Conservation (phyloP, 2,113 vertebrate genomes). For the Tyrannus savana region DNA sequence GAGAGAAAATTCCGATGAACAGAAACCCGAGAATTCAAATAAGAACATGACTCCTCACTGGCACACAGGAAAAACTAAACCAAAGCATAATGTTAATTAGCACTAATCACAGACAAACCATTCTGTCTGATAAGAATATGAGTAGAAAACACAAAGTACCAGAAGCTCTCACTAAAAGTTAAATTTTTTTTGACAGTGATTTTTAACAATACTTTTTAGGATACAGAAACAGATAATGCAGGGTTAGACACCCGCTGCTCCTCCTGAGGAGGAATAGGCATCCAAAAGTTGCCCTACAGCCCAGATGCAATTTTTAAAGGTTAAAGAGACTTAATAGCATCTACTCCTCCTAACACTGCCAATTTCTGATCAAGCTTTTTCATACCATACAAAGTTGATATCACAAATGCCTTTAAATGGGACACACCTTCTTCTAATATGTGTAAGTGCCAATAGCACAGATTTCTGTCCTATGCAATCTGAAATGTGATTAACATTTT, state of each 20-base stretch:
- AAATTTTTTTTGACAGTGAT: not conserved
- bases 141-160: not conserved
- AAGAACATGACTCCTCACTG: not conserved
- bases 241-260: not conserved
- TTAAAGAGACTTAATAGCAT: not conserved
- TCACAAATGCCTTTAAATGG: not conserved
- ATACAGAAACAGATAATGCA: fast-evolving
- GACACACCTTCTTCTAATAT: not conserved
- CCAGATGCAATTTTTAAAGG: not conserved
- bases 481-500: constrained; percentile 56
- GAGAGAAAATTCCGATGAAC: not conserved
- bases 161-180: not conserved
- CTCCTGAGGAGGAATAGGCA: not conserved
- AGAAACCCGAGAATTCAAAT: not conserved
- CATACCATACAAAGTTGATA: not conserved
- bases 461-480: not conserved
- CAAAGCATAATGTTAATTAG: not conserved
- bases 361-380: not conserved
- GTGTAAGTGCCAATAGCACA: not conserved
- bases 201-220: not conserved
- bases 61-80: not conserved
- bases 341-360: not conserved
- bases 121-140: not conserved
- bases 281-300: not conserved
- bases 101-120: not conserved